Percentiles rank a stretch among this genome's conserved stretches.
Evolutionary conservation across 2,113 vertebrate genomes (phyloP).

Genomic region (Todiramphus chloris): DNA sequence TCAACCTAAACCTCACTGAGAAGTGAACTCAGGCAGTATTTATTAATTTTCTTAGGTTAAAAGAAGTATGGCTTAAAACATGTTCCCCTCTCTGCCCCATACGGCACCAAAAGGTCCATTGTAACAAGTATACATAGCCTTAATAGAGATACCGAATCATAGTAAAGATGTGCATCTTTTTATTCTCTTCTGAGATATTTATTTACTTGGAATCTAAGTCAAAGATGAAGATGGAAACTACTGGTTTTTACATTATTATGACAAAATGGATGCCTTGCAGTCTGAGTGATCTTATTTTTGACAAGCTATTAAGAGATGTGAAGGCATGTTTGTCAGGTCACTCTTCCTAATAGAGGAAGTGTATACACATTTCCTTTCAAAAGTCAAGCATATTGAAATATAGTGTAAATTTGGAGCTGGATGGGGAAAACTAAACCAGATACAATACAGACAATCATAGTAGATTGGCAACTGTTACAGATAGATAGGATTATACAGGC

Average conservation of each 20-base stretch:
- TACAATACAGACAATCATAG: background rate
- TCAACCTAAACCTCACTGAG: background rate
- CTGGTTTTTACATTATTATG: slow-evolving; percentile 42
- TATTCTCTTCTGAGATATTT: background rate
- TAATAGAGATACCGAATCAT: background rate
- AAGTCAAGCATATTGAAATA: background rate
- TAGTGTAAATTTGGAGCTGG: background rate
- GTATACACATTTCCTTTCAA: background rate
- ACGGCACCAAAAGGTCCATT: background rate
- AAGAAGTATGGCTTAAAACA: background rate
- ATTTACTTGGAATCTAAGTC: background rate
- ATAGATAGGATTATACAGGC: background rate
- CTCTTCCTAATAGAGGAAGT: slow-evolving; percentile 8
- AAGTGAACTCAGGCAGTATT: background rate
- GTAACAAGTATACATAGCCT: background rate
- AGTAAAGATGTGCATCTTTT: background rate
- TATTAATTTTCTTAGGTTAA: background rate
- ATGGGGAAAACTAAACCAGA: background rate
- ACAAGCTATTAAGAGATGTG: background rate
- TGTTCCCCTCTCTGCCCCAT: background rate
- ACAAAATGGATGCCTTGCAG: background rate
- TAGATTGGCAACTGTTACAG: background rate
- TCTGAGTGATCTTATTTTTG: slow-evolving; percentile 36
- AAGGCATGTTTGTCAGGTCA: slow-evolving; percentile 13
- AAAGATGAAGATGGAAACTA: slow-evolving; percentile 1